Evolutionary conservation across 2,888 invertebrate genomes (phyloP), one percentile per base, ranked within the genome.

Genomic region (Pandemis cinnamomeana): DNA sequence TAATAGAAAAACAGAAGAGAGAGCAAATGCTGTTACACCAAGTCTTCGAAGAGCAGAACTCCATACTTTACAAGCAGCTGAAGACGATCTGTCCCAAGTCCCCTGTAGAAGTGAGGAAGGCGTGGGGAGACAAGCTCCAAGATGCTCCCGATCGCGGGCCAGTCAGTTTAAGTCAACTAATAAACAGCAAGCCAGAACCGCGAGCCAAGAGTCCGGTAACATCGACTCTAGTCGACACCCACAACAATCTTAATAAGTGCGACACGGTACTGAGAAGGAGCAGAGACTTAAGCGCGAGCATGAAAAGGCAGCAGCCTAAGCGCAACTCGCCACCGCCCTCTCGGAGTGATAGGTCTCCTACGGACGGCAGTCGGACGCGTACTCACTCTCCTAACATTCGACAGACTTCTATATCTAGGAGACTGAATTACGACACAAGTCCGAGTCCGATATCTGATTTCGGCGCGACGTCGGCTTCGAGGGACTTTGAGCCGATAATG

Each of bases 41-140:
- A 80, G 94, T 95, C 61, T 96, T 96, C 80, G 96, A 96, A 77
- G 95, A 95, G 67, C 96, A 96, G 82, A 96, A 96, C 81, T 93
- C 92, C 76, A 85, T 95, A 74, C 86, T 97, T 1, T 90, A 95
- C 86, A 94, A 89, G 69, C 93, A 93, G 76, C 79, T 93, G 20
- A 93, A 94, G 79, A 90, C 87, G 0, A 93, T 94, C 66, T 90
- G 90, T 61, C 94, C 94, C 0, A 90, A 87, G 77, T 86, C 91
- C 1, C 87, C 90, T 0, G 82, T 86, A 5, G 90, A 92, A 79
- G 82, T 80, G 0, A 92, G 91, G 75, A 86, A 88, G 70, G 93
- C 92, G n/a, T 93, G 93, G 91, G 81, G 77, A 1, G 91, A 91
- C 41, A 86, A 87, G 72, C 76, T 75, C 5, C 85, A 85, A 5